A percentile compares a stretch with the other conserved stretches of the same genome.
phyloP scores from a whole-genome alignment of 2,797 vertebrate genomes.

The Chromobotia macracanthus region DNA sequence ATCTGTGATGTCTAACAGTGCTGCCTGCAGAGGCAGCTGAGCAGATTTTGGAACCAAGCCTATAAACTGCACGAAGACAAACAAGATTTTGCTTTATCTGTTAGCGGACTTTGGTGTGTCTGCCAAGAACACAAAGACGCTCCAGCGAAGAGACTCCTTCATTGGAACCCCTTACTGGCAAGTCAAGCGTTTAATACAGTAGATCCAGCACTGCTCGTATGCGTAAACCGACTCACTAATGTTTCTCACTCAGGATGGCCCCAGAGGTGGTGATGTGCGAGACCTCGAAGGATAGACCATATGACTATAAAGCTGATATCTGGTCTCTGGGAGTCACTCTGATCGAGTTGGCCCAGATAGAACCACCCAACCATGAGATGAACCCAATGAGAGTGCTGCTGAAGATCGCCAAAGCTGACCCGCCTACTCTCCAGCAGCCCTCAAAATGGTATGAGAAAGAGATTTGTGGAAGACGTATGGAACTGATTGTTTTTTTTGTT shows the following conservation, averaged over 20 bases:
- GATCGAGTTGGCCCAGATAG: slow-evolving; percentile 96
- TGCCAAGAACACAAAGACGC: slow-evolving; percentile 94
- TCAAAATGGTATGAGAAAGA: slow-evolving; percentile 84
- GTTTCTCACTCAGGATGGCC: slow-evolving; percentile 86
- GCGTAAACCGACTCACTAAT: background rate
- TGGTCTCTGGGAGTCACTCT: slow-evolving; percentile 97
- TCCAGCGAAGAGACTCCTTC: slow-evolving; percentile 97
- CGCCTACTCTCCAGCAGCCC: slow-evolving; percentile 89
- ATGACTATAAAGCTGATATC: slow-evolving; percentile 97
- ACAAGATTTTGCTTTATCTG: slow-evolving; percentile 57
- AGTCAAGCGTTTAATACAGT: slow-evolving; percentile 57
- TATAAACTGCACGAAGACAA: background rate
- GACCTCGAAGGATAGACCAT: slow-evolving; percentile 96
- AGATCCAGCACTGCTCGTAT: background rate
- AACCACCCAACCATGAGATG: slow-evolving; percentile 96
- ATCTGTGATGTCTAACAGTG: too few relatives aligned
- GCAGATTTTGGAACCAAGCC: background rate
- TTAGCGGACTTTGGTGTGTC: slow-evolving; percentile 98
- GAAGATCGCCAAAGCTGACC: slow-evolving; percentile 96
- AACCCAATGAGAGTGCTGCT: slow-evolving; percentile 97
- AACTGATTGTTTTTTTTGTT: background rate
- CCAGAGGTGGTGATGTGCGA: slow-evolving; percentile 99
- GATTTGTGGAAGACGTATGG: background rate
- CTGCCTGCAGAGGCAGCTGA: too few relatives aligned
- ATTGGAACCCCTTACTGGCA: slow-evolving; percentile 99